A percentile compares a stretch with the other conserved stretches of the same genome.
phyloP scores from a whole-genome alignment of 2,113 vertebrate species.

The Sitta europaea region DNA sequence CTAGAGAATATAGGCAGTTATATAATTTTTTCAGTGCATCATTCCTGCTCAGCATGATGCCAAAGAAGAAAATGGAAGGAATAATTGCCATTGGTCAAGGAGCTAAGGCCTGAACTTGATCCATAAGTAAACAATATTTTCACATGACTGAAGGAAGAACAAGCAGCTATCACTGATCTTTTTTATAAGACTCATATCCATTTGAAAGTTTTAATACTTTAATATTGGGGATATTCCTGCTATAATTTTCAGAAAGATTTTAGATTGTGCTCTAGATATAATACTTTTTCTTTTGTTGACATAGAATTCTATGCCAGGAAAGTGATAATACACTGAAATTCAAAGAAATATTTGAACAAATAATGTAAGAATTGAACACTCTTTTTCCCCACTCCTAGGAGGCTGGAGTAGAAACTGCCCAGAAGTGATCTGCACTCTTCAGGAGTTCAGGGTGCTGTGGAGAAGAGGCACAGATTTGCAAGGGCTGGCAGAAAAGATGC shows the following conservation, averaged over 20 bases:
- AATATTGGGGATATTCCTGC: not conserved
- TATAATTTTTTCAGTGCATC: conserved; percentile 1
- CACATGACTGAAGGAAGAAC: not conserved
- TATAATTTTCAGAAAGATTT: not conserved
- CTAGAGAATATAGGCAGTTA: not conserved
- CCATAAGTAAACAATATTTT: conserved; percentile 55
- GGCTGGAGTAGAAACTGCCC: not conserved
- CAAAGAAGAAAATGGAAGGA: conserved; percentile 30
- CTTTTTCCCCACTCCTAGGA: not conserved
- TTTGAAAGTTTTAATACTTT: conserved; percentile 54
- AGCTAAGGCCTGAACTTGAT: conserved; percentile 44
- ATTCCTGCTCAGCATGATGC: not conserved
- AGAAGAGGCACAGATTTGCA: not conserved
- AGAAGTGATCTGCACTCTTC: accelerated
- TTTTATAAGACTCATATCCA: conserved; percentile 30
- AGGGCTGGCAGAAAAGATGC: not conserved
- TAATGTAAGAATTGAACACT: not conserved
- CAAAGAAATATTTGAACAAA: not conserved
- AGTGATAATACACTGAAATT: not conserved
- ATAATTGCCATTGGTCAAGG: conserved; percentile 40
- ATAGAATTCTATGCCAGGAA: not conserved
- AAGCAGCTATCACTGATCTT: not conserved
- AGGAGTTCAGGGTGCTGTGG: accelerated
- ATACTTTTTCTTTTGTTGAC: not conserved
- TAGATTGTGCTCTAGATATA: conserved; percentile 2